Base-by-base conservation (phyloP, 2,797 vertebrate genomes). In the Periophthalmus magnuspinnatus region DNA sequence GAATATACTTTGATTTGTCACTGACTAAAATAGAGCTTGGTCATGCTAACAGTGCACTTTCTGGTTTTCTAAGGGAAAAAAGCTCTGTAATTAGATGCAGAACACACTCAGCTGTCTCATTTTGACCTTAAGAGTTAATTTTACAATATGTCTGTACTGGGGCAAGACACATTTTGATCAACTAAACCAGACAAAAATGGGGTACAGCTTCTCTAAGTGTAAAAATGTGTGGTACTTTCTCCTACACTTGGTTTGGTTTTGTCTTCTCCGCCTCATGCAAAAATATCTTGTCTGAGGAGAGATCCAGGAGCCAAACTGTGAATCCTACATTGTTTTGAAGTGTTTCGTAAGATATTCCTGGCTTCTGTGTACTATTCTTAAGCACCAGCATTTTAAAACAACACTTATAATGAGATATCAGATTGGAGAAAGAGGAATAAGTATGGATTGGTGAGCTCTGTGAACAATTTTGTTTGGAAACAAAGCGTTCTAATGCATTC, bases 221-320 rank as follows among this genome's bases (percentile, higher is more conserved):
- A 45, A 45, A 14, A 45, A 45, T 13, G 10, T 11, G 10, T 69
- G 28, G 28, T 28, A 28, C 28, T 28, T 28, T 28, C 28, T 28
- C 28, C 3, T 28, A 1, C 28, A 28, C 28, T 28, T 45, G 17
- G 63, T 69, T 75, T 65, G 55, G 67, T 60, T 57, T 69, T 65
- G 19, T 38, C 13, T 34, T 68, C 60, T 89, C 86, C 78, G 72
- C 48, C 72, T 86, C 74, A 88, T 89, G 74, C 78, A 90, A 88
- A 83, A 88, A 87, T 69, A 87, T 86, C 16, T 2, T 58, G 75
- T 73, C 72, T 84, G 76, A 84, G 3, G 63, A 78, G 70, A 68
- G 80, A 69, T 57, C 48, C 67, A 75, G 66, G 78, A 84, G 80
- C 77, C 67, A 66, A 76, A 79, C 72, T 74, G 77, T 55, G 62